phyloP scores from a whole-genome alignment of 2,888 invertebrate genomes.

The Cotesia congregata region DNA sequence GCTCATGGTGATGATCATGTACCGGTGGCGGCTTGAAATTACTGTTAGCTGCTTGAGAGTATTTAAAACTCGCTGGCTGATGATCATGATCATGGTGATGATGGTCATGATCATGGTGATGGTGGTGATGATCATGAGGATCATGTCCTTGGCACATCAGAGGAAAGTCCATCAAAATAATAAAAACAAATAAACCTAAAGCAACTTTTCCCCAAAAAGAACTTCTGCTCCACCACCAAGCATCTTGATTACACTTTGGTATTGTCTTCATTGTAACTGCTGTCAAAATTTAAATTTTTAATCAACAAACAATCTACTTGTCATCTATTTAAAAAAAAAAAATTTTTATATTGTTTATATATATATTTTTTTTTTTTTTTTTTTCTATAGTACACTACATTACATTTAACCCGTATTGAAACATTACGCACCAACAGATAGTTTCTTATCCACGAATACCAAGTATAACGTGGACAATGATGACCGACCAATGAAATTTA shows the following conservation, averaged over 20 bases:
- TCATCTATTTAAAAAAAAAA: not conserved
- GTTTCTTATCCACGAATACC: not conserved
- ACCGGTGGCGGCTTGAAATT: constrained; percentile 48
- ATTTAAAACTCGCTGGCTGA: constrained; percentile 84
- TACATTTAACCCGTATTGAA: constrained; percentile 5
- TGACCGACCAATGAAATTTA: constrained; percentile 6
- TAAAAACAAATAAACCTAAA: constrained; percentile 54
- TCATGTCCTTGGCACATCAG: constrained; percentile 62
- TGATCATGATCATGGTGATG: constrained; percentile 71
- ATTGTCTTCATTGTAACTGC: not conserved
- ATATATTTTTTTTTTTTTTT: constrained; percentile 12
- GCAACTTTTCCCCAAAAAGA: constrained; percentile 48
- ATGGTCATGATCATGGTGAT: constrained; percentile 62
- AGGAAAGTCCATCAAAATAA: constrained; percentile 66
- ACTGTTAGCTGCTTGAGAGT: constrained; percentile 81
- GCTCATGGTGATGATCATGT: constrained; percentile 64
- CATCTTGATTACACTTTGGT: not conserved
- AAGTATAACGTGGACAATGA: constrained; percentile 15
- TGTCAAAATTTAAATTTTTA: not conserved
- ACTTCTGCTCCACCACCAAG: constrained; percentile 34
- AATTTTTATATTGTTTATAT: not conserved
- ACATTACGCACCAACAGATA: not conserved
- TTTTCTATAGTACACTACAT: not conserved
- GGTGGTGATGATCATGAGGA: constrained; percentile 66
- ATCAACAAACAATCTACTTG: not conserved